These are phyloP conservation scores for Beroe forskalii DNA, from an alignment of 37 sponge, comb jelly and placozoan genomes.

Conservation along the genomic window DNA sequence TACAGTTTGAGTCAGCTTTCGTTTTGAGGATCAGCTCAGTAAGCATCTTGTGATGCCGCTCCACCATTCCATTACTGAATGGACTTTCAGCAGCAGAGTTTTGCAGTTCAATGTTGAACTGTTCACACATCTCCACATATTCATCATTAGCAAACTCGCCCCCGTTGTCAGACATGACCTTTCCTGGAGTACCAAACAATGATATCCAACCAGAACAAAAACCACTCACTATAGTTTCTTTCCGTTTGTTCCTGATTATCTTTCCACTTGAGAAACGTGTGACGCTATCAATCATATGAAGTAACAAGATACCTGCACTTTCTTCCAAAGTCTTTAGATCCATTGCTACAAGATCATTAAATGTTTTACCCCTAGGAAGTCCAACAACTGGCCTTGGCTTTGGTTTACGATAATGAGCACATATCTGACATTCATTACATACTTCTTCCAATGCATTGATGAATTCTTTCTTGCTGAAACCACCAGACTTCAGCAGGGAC, in stretches of 20 bases:
- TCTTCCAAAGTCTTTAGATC: not conserved
- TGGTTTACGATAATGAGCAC: not conserved
- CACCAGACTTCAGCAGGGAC: not conserved
- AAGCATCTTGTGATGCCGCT: not conserved
- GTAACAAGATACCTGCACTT: not conserved
- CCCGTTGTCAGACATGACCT: no score
- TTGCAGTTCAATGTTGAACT: not conserved
- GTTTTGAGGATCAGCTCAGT: not conserved
- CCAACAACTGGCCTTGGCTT: not conserved
- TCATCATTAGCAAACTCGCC: not conserved
- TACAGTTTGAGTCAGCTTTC: not conserved
- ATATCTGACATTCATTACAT: not conserved
- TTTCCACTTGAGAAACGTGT: not conserved
- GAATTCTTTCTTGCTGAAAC: not conserved
- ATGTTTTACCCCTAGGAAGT: not conserved
- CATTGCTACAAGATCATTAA: no score
- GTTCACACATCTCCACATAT: not conserved
- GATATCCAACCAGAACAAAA: not conserved
- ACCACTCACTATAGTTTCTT: not conserved
- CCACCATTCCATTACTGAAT: not conserved
- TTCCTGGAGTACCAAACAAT: not conserved
- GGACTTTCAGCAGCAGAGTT: slow-evolving; percentile 3
- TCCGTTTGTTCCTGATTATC: not conserved
- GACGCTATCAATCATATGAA: not conserved
- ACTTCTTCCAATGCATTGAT: not conserved